Conservation (phyloP, 2,888 invertebrate genomes). For the Corythucha ciliata region DNA sequence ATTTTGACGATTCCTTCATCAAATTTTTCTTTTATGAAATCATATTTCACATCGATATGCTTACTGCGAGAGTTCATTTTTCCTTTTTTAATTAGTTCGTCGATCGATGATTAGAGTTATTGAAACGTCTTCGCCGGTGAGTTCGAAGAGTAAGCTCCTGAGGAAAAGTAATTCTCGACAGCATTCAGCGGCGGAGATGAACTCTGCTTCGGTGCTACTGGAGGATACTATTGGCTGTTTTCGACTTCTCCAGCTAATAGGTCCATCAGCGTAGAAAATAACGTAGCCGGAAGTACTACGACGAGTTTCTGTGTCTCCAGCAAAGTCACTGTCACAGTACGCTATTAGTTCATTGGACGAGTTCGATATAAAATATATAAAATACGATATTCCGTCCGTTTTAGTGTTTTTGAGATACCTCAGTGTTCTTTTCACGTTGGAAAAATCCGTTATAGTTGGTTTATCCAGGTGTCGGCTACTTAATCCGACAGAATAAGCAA, state of each 20-base stretch:
- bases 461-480: background rate
- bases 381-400: slow-evolving; percentile 21
- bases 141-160: slow-evolving; percentile 28
- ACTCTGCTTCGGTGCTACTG: slow-evolving; percentile 1
- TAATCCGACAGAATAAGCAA: background rate
- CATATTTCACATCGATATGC: slow-evolving; percentile 15
- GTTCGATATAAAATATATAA: slow-evolving; percentile 10
- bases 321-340: slow-evolving; percentile 26
- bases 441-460: background rate
- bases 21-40: slow-evolving; percentile 14
- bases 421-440: slow-evolving; percentile 11
- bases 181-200: slow-evolving; percentile 19
- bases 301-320: slow-evolving; percentile 17
- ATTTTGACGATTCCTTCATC: slow-evolving; percentile 2
- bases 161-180: slow-evolving; percentile 32
- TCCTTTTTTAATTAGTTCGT: slow-evolving; percentile 5
- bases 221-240: too few species aligned
- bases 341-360: slow-evolving; percentile 14
- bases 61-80: slow-evolving; percentile 1
- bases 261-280: slow-evolving; percentile 28
- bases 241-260: slow-evolving; percentile 35
- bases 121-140: too few species aligned
- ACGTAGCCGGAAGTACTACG: slow-evolving; percentile 15
- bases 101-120: too few species aligned
- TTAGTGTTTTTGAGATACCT: slow-evolving; percentile 19